Evolutionary conservation across 2,888 invertebrate species (phyloP), one percentile per base, ranked within the genome.

Genomic region (Leptura quadrifasciata): DNA sequence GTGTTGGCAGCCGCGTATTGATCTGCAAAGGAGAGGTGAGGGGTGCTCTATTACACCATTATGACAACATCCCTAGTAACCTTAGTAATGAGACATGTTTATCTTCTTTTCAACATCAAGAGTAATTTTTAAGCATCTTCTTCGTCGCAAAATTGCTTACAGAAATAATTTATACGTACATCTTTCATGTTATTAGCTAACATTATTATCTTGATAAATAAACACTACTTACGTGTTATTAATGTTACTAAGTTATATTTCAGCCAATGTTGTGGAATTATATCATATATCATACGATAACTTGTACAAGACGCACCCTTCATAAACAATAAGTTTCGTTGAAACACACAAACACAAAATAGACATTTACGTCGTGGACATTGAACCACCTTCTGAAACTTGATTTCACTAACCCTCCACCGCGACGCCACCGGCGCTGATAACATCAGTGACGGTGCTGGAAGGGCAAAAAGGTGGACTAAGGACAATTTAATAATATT

Each of bases 401-500:
- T 69, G n/a, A 17, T 69, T 57, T 39, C 0, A 1, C 35, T 20
- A 31, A 47, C 39, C 58, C 21, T 35, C 20, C 69, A 24, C 47
- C 58, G 69, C 58, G 55, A 58, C 69, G 69, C 69, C 69, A 69
- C 69, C 39, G 57, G 35, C 58, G 69, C 57, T 47, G 47, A 47
- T n/a, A 47, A 5, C 5, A 47, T 3, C 47, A 47, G 47, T 47
- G 47, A n/a, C n/a, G n/a, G 47, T n/a, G n/a, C 5, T n/a, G n/a
- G 10, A n/a, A n/a, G 12, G 47, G 5, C 3, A n/a, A n/a, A n/a
- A n/a, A 2, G n/a, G n/a, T n/a, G n/a, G 2, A 6, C n/a, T n/a
- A 47, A 15, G 6, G 5, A 8, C n/a, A n/a, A 39, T 31, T 31
- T 31, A 31, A 8, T 31, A 6, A n/a, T n/a, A n/a, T n/a, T n/a